A percentile compares a stretch with the other conserved stretches of the same genome.
Evolutionary conservation across 1,140 invertebrate species (phyloP).

Genomic region (Bombus huntii): DNA sequence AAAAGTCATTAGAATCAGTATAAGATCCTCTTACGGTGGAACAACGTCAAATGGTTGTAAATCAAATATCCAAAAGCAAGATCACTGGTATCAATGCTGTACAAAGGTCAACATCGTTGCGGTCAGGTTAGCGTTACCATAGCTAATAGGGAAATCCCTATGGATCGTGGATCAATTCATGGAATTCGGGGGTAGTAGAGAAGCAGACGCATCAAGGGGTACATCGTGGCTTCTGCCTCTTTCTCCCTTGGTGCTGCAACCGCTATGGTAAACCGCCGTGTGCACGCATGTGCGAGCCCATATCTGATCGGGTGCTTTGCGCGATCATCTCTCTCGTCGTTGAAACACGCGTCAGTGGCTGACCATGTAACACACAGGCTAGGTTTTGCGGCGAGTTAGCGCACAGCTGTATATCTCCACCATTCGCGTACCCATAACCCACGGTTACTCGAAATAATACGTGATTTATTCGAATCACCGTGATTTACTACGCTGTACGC

Average conservation of each 20-base stretch:
- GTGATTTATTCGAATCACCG: conserved; percentile 63
- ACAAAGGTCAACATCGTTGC: conserved; percentile 16
- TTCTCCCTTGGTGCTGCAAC: conserved; percentile 23
- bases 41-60: too few relatives aligned
- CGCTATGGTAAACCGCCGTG: conserved; percentile 62
- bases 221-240: conserved; percentile 19
- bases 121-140: conserved; percentile 30
- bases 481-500: conserved; percentile 45
- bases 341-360: conserved; percentile 68
- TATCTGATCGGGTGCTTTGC: conserved; percentile 61
- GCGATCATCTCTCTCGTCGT: conserved; percentile 65
- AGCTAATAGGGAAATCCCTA: conserved; percentile 51
- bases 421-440: neutral
- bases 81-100: neutral
- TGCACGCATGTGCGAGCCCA: conserved; percentile 55
- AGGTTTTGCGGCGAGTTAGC: conserved; percentile 66
- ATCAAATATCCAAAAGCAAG: too few relatives aligned
- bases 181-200: conserved; percentile 26
- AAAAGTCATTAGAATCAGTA: too few relatives aligned
- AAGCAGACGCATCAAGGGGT: conserved; percentile 3
- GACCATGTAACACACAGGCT: conserved; percentile 60
- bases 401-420: conserved; percentile 50
- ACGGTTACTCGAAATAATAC: conserved; percentile 54
- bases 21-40: too few relatives aligned
- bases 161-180: conserved; percentile 23